Conservation (phyloP, 2,113 vertebrate species). For the Oncorhynchus nerka region DNA sequence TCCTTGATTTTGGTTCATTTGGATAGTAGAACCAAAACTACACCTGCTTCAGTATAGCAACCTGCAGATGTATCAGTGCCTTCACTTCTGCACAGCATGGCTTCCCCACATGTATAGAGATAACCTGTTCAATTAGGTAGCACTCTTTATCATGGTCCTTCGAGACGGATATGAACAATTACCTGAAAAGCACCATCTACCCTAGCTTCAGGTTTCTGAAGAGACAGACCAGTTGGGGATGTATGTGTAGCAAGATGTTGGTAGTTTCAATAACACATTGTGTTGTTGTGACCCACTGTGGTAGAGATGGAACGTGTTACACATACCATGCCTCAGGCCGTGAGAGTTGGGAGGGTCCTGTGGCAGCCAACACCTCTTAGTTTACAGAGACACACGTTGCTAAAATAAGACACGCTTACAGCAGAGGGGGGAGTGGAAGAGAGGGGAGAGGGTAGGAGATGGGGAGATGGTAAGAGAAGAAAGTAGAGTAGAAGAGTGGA, state of each 20-base stretch:
- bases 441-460: too few species aligned
- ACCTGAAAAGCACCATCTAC: too few species aligned
- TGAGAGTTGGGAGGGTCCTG: conserved; percentile 59
- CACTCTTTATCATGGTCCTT: neutral
- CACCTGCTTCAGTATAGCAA: too few species aligned
- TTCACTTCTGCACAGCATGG: conserved; percentile 14
- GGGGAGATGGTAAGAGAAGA: too few species aligned
- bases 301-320: neutral
- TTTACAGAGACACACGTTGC: conserved; percentile 59
- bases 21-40: too few species aligned
- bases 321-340: conserved; percentile 64
- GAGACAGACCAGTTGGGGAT: conserved; percentile 28
- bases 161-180: neutral
- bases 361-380: conserved; percentile 70
- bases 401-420: conserved; percentile 67
- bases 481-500: too few species aligned
- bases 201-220: neutral
- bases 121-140: neutral
- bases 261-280: too few species aligned
- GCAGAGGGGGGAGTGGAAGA: conserved; percentile 4
- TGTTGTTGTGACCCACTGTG: too few species aligned
- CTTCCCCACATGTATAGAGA: neutral
- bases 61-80: neutral
- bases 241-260: too few species aligned
- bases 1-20: too few species aligned